phyloP scores from a whole-genome alignment of 1,140 invertebrate genomes.

The Ceratosolen fusciceps region DNA sequence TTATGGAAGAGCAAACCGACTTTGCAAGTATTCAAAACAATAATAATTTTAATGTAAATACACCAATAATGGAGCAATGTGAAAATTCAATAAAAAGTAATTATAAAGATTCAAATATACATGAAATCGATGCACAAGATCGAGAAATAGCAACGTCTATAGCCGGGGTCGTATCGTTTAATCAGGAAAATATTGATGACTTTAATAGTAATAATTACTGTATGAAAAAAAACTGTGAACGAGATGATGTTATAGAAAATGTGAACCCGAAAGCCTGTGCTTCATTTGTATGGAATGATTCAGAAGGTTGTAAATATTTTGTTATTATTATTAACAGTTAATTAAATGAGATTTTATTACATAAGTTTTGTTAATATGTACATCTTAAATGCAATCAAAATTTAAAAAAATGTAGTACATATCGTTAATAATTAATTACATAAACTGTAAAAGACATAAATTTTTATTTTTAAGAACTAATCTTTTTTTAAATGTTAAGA shows the following conservation, averaged over 20 bases:
- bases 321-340: background rate
- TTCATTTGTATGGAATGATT: slow-evolving; percentile 15
- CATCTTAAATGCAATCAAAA: too few species aligned
- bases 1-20: background rate
- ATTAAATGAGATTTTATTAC: background rate
- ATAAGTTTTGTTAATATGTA: background rate
- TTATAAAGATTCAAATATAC: background rate
- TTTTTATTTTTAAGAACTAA: background rate
- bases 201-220: background rate
- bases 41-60: slow-evolving; percentile 21
- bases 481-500: background rate
- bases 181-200: background rate
- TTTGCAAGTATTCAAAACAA: background rate
- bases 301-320: slow-evolving; percentile 20
- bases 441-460: background rate
- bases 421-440: background rate
- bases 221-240: background rate
- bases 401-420: background rate
- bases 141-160: slow-evolving; percentile 2
- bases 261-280: background rate
- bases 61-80: background rate
- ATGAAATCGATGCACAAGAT: slow-evolving; percentile 2
- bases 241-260: slow-evolving; percentile 14
- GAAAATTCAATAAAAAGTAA: background rate
- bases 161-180: background rate